Base-by-base conservation (phyloP, 2,888 invertebrate genomes). In the Eristalis pertinax region DNA sequence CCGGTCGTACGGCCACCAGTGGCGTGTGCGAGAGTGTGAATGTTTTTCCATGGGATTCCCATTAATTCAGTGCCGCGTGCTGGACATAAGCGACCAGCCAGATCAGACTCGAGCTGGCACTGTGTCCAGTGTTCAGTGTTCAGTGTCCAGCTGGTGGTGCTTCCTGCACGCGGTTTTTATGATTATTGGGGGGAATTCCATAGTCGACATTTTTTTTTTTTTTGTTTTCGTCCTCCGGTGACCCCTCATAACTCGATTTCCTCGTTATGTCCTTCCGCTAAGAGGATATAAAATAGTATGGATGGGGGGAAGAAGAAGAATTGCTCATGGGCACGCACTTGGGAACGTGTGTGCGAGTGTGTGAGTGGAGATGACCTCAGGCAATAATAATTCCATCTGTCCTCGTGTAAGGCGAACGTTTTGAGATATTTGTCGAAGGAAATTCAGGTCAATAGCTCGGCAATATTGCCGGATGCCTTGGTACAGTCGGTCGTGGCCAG, bases 321-420 rank as follows among this genome's bases (percentile, higher is more conserved):
- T 62, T 76, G 76, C 29, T 62, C 62, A 67, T 67, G 76, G 41
- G 67, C 67, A 60, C 67, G 60, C 67, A 76, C 76, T 76, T 60
- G 67, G 60, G 43, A 7, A n/a, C 43, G 13, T 41, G n/a, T 19
- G 41, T 67, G 58, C 58, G n/a, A n/a, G 41, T 43, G 19, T 60
- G 26, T 32, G 24, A 19, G 1, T n/a, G 22, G 50, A 19, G 50
- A 60, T 60, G 60, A 38, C 35, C 64, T 24, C 38, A 38, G 67
- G 67, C 62, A 62, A 43, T 41, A n/a, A 62, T 72, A 72, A 41
- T 35, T 19, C 24, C 56, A 56, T 19, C 43, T 32, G 29, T 67
- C 26, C 35, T 64, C 74, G 19, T 65, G 64, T 65, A 13, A 43
- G 15, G 56, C 22, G 32, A 29, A 62, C 38, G 38, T 70, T 72